A percentile compares a stretch with the other conserved stretches of the same genome.
phyloP scores from a whole-genome alignment of 2,888 invertebrate species.

The Polylopha cassiicola region DNA sequence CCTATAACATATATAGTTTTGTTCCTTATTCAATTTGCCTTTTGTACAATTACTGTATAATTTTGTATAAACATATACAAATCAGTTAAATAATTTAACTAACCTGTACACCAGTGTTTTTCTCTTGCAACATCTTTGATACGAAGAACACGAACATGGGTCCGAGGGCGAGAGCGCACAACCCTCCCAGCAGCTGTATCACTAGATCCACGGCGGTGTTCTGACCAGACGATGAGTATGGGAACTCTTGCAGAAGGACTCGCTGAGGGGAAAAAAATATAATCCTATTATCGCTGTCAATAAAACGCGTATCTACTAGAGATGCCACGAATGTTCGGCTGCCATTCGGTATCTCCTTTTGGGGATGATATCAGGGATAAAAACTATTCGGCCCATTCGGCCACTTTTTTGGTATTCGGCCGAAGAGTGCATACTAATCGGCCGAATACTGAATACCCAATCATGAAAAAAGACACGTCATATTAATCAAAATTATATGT shows the following conservation, averaged over 20 bases:
- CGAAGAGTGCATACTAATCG: no score
- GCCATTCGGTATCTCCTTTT: no score
- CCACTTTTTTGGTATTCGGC: no score
- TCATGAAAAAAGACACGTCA: no score
- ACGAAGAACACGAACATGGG: constrained; percentile 11
- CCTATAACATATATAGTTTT: no score
- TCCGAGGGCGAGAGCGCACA: constrained; percentile 26
- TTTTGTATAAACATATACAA: background rate
- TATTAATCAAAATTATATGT: no score
- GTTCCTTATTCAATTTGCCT: background rate
- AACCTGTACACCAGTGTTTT: constrained; percentile 19
- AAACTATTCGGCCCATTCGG: no score
- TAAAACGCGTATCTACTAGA: background rate
- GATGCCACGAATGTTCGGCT: background rate
- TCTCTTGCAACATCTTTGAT: constrained; percentile 13
- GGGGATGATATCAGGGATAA: no score
- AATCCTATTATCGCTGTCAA: background rate
- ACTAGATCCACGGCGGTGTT: constrained; percentile 10
- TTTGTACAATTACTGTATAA: background rate
- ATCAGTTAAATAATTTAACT: background rate
- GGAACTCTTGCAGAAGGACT: constrained; percentile 73
- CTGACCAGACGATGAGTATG: constrained; percentile 43
- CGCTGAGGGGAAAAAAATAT: constrained; percentile 34
- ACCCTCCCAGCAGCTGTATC: constrained; percentile 14
- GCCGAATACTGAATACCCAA: no score